These are phyloP conservation scores for Bagarius yarrelli DNA, from an alignment of 2,113 vertebrate genomes.

Conservation along the genomic window DNA sequence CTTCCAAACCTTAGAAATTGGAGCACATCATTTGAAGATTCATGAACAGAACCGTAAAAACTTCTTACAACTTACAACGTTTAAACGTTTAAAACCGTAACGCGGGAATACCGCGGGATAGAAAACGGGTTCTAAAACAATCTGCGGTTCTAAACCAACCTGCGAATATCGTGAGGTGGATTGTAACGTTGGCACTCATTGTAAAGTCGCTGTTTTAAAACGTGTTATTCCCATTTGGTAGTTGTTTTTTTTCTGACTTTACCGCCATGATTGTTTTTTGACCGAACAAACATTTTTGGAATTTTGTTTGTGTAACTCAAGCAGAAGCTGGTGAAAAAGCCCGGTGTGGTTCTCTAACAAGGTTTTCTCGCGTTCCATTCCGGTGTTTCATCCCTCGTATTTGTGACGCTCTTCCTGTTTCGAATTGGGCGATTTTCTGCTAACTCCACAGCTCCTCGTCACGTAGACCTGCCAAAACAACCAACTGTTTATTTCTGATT, in stretches of 20 bases:
- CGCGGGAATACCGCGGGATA: no score
- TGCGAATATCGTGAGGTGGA: neutral
- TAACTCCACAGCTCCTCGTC: neutral
- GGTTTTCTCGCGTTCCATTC: neutral
- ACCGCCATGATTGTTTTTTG: neutral
- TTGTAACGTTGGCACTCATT: no score
- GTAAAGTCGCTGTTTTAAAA: neutral
- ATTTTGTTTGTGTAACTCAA: neutral
- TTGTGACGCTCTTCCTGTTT: neutral
- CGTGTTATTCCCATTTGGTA: neutral
- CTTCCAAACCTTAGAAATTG: no score
- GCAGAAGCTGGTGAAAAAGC: neutral
- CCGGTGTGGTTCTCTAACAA: neutral
- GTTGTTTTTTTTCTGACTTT: neutral
- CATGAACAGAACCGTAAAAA: no score
- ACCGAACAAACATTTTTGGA: neutral
- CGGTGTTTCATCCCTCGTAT: neutral
- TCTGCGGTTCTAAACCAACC: neutral
- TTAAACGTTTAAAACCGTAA: neutral
- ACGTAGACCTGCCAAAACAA: neutral
- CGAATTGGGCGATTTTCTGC: neutral
- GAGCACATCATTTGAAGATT: no score
- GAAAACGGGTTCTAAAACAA: no score
- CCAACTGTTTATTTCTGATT: conserved; percentile 10
- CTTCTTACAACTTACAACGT: no score